Evolutionary conservation across 1,140 invertebrate genomes (phyloP), one percentile per base, ranked within the genome.

Genomic region (Drosophila lini): DNA sequence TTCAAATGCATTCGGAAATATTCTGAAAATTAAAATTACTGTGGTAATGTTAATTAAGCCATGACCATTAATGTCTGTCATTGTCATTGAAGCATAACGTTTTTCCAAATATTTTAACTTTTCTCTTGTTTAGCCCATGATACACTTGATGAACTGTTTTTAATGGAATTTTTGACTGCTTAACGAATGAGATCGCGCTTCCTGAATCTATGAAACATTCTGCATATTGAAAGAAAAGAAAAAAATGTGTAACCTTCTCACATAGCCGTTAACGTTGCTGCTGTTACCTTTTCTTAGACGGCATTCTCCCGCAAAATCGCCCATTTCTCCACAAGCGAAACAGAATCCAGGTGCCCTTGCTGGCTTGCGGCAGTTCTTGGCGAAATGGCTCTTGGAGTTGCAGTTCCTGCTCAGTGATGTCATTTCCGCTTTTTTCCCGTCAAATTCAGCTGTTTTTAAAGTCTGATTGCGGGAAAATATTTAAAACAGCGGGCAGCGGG

Each of bases 191-290:
- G 25, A 48, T 28, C 4, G 3, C 25, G 25, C 25, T 48, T 4
- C 45, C 45, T 1, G 53, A 38, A 32, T 63, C 58, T 52, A 62
- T 22, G 36, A 63, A 45, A 38, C 45, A 64, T 45, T 34, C 47
- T 69, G 31, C 38, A 64, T 48, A 28, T 9, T 3, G 25, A 28
- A 28, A 28, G 25, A 28, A 28, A 28, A 0, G 5, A 50, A 32
- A 11, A 16, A 45, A 45, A 13, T 13, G 13, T 22, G 19, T 6
- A 45, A 6, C 0, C 3, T 6, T 22, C 42, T 45, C 22, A 45
- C 10, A 22, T 45, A 45, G 19, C 13, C 7, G 5, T 45, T 41
- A 15, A 15, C 16, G 19, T 44, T 44, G 19, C 0, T 22, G 2
- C 2, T 10, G 16, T 59, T 25, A 25, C n/a, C 41, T 16, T 52